A percentile compares a stretch with the other conserved stretches of the same genome.
These are phyloP conservation scores for Hofmannophila pseudospretella DNA, from an alignment of 2,888 invertebrate species.

Conservation along the genomic window DNA sequence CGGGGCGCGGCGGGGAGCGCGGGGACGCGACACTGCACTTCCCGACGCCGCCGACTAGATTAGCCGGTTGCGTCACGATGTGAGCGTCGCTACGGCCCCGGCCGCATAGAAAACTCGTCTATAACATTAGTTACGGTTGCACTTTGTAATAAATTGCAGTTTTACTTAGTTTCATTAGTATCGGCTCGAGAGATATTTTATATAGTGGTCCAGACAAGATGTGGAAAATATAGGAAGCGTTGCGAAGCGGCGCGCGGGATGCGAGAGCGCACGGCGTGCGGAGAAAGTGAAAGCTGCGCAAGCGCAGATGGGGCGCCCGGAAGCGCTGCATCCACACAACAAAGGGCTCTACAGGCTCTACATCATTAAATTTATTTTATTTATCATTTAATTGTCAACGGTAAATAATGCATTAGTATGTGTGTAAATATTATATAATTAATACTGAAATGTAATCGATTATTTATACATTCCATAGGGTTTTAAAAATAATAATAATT, in stretches of 20 bases:
- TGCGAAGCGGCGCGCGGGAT: constrained; percentile 44
- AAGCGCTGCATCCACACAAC: constrained; percentile 53
- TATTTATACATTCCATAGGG: too few species aligned
- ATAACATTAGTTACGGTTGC: constrained; percentile 21
- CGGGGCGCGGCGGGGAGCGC: constrained; percentile 69
- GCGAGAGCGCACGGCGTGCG: constrained; percentile 43
- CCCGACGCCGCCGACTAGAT: constrained; percentile 76
- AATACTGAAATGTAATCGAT: too few species aligned
- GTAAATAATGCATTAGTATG: too few species aligned
- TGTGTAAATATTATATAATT: too few species aligned
- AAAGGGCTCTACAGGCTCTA: constrained; percentile 42
- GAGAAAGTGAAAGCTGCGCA: constrained; percentile 74
- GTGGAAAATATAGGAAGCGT: constrained; percentile 40
- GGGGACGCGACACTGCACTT: constrained; percentile 78
- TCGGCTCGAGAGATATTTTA: constrained; percentile 24
- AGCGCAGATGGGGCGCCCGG: constrained; percentile 71
- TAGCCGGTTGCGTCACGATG: constrained; percentile 74
- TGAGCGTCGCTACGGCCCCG: constrained; percentile 46
- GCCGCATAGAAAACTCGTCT: constrained; percentile 47
- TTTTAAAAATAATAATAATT: too few species aligned
- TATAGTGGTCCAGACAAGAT: constrained; percentile 48
- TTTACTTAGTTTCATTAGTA: not conserved
- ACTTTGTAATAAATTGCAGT: not conserved
- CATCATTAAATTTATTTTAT: too few species aligned
- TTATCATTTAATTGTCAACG: too few species aligned